Percentiles rank a stretch among this genome's conserved stretches.
Evolutionary conservation across 2,797 vertebrate genomes (phyloP).

Genomic region (Lagorchestes hirsutus): DNA sequence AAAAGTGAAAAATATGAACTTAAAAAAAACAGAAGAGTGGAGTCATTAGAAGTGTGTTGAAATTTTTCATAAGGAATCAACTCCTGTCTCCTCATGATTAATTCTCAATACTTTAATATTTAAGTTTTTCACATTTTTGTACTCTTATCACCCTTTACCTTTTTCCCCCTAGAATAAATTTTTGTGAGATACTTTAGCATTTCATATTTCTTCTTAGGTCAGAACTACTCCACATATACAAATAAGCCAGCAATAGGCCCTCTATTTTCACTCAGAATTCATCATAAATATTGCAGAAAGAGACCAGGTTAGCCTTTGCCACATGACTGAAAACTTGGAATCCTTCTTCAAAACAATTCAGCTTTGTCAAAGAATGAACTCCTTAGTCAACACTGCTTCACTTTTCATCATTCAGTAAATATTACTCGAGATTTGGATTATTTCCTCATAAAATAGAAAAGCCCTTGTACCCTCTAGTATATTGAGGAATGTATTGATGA

Average conservation of each 20-base stretch:
- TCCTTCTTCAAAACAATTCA: slow-evolving; percentile 39
- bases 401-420: slow-evolving; percentile 46
- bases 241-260: neutral
- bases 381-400: slow-evolving; percentile 37
- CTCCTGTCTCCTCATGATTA: neutral
- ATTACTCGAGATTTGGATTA: slow-evolving; percentile 41
- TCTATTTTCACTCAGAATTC: neutral
- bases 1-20: too few relatives aligned
- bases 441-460: slow-evolving; percentile 22
- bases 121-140: neutral
- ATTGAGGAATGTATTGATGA: slow-evolving; percentile 11
- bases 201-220: neutral
- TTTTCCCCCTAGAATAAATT: neutral
- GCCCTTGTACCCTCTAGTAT: slow-evolving; percentile 44
- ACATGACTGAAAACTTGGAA: neutral
- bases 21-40: neutral
- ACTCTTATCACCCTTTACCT: neutral
- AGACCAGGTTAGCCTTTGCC: neutral
- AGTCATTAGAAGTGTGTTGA: neutral
- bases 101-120: neutral
- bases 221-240: neutral
- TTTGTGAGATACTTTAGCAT: neutral
- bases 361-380: neutral
- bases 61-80: neutral
- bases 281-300: neutral